Base-by-base conservation (phyloP, 2,797 vertebrate genomes). In the Pogonophryne albipinna region DNA sequence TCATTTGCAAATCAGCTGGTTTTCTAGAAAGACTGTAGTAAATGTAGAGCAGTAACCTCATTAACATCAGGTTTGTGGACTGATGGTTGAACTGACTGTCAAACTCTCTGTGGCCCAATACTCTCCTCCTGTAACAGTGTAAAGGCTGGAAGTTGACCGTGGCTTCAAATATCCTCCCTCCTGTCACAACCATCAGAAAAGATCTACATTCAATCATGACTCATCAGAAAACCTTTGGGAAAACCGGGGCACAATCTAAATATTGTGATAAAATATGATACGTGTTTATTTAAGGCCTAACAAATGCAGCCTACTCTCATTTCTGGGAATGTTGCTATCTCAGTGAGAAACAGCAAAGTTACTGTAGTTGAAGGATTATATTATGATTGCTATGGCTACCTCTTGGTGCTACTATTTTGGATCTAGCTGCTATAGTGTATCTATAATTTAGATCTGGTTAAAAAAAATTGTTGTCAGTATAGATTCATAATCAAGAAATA, bases 81-180 rank as follows among this genome's bases (percentile, higher is more conserved):
- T 41, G 66, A 77, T 53, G 63, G 17, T 49, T 61, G 20, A 78
- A 49, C 66, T 62, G 52, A 52, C 67, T 17, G 19, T 76, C 80
- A 55, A 7, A 34, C 20, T 60, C 59, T 49, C 50, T 69, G 66
- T 53, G 76, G 62, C 41, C 61, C 78, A 59, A 76, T 66, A 61
- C 71, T 23, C 51, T 62, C 11, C 45, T 66, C 17, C 58, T 62
- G 41, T 66, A 58, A 86, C n/a, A 9, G 31, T 20, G 74, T 69
- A 58, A 87, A 78, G 75, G 81, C 66, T 85, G 59, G 52, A 62
- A 44, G 52, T 23, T 81, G 82, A 79, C 85, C 85, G 84, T 71
- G 71, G 53, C 81, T 80, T 78, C 56, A 83, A 55, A 79, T 80
- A 50, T 83, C 63, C 47, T 71, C 44, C 49, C 23, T 79, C 65